phyloP scores from a whole-genome alignment of 2,888 invertebrate genomes.

The Xanthostigma xanthostigma region DNA sequence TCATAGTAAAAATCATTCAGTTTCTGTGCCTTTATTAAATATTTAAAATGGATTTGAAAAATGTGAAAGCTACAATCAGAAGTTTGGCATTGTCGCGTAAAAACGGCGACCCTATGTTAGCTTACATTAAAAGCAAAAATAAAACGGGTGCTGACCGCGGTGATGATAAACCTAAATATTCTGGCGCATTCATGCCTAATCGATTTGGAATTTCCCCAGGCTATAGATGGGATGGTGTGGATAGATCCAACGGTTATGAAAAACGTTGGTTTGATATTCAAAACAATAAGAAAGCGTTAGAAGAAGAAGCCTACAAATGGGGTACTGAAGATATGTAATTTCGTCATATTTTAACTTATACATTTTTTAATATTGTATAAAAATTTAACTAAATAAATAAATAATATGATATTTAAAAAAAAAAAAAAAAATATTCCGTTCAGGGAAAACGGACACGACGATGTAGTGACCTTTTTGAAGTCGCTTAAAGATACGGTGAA shows the following conservation, averaged over 20 bases:
- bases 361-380: background rate
- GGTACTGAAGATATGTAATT: constrained; percentile 82
- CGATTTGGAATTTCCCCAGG: constrained; percentile 86
- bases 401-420: no score
- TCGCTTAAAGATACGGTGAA: no score
- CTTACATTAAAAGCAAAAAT: constrained; percentile 63
- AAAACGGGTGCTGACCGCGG: constrained; percentile 37
- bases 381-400: no score
- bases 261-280: constrained; percentile 69
- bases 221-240: constrained; percentile 96
- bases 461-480: no score
- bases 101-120: constrained; percentile 83
- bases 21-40: no score
- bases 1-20: no score
- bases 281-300: constrained; percentile 56
- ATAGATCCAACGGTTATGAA: constrained; percentile 93
- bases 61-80: no score
- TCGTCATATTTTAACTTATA: background rate
- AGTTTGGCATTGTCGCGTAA: no score
- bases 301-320: constrained; percentile 87
- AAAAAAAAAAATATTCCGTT: no score
- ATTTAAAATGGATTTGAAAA: no score
- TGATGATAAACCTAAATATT: constrained; percentile 48
- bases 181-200: constrained; percentile 81
- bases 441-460: no score